Conservation (phyloP, 2,113 vertebrate species). For the Trematomus loennbergii region DNA sequence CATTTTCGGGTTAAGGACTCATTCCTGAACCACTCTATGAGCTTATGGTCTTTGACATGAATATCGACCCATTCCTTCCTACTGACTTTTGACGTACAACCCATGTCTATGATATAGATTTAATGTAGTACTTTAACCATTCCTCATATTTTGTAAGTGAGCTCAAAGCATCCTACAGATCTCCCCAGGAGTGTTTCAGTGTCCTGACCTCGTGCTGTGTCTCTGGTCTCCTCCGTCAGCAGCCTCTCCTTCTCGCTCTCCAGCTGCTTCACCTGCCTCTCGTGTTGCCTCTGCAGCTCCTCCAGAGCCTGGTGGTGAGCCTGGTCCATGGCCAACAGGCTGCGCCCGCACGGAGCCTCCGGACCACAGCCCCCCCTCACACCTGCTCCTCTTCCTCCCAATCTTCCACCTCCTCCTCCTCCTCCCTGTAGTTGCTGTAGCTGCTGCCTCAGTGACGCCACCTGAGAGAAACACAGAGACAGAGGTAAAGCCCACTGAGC, state of each 20-base stretch:
- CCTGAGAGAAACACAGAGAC: conserved; percentile 63
- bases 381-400: conserved; percentile 18
- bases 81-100: too few relatives aligned
- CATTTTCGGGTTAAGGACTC: too few relatives aligned
- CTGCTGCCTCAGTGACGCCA: conserved; percentile 91
- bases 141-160: too few relatives aligned
- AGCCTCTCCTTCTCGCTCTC: conserved; percentile 89
- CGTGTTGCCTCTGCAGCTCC: conserved; percentile 91
- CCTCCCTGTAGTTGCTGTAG: conserved; percentile 80
- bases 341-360: conserved; percentile 85
- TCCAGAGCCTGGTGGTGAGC: conserved; percentile 92
- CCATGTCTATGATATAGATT: too few relatives aligned
- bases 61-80: too few relatives aligned
- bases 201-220: conserved; percentile 88
- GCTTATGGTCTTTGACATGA: too few relatives aligned
- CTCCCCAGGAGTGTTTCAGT: too few relatives aligned
- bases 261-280: conserved; percentile 87
- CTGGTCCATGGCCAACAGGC: conserved; percentile 92
- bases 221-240: conserved; percentile 90
- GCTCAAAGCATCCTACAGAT: not conserved
- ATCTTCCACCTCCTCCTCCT: conserved; percentile 52
- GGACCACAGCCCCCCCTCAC: conserved; percentile 62
- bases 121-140: too few relatives aligned
- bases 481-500: conserved; percentile 79
- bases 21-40: too few relatives aligned